A percentile compares a stretch with the other conserved stretches of the same genome.
Conservation (phyloP, 2,888 invertebrate genomes). For the Eledone cirrhosa region DNA sequence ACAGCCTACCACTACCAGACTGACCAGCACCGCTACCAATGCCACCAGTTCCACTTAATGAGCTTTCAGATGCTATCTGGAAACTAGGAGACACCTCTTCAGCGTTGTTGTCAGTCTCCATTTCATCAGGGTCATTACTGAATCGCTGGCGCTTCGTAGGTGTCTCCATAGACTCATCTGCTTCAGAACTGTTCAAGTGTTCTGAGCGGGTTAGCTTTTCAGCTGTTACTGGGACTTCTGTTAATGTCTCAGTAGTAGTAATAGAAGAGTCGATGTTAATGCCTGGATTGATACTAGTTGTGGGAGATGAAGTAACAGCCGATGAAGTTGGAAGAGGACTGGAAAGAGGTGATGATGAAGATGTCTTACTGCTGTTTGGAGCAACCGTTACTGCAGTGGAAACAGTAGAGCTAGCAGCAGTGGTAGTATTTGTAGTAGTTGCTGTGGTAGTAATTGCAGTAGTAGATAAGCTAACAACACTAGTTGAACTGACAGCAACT, state of each 20-base stretch:
- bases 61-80: constrained; percentile 32
- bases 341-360: constrained; percentile 1
- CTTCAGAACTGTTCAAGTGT: background rate
- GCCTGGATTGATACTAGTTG: background rate
- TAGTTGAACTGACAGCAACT: background rate
- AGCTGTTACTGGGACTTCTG: background rate
- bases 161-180: constrained; percentile 34
- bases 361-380: background rate
- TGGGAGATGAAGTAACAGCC: background rate
- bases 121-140: constrained; percentile 31
- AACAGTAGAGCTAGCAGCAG: constrained; percentile 18
- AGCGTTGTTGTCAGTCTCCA: constrained; percentile 33
- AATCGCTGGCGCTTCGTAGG: constrained; percentile 48
- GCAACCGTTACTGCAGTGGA: constrained; percentile 11
- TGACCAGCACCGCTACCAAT: constrained; percentile 19
- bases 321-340: constrained; percentile 5
- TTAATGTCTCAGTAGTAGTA: constrained; percentile 10
- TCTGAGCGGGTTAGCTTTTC: constrained; percentile 10
- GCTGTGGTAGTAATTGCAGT: constrained; percentile 4
- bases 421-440: constrained; percentile 10
- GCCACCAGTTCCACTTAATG: constrained; percentile 4
- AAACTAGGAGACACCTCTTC: constrained; percentile 32
- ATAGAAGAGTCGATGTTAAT: background rate
- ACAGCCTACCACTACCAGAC: constrained; percentile 23
- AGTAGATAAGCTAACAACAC: background rate